Evolutionary conservation across 2,113 vertebrate genomes (phyloP).

Genomic region (Cyanoliseus patagonus): DNA sequence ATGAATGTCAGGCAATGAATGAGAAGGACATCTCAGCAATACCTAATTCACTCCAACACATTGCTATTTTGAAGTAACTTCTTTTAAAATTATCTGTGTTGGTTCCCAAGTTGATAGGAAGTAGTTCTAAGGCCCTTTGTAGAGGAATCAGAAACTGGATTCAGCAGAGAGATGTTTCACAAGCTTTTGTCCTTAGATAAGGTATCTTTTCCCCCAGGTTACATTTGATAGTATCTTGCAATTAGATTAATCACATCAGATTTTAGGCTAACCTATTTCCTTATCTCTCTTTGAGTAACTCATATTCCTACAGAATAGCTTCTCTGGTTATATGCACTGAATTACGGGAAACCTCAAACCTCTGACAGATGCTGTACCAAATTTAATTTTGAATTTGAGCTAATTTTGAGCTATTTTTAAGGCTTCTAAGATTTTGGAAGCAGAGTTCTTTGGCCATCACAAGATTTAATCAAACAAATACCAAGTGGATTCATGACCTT

Average conservation of each 20-base stretch:
- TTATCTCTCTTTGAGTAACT: background rate
- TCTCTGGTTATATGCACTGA: background rate
- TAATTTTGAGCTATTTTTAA: background rate
- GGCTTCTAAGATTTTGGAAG: background rate
- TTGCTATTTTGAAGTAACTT: background rate
- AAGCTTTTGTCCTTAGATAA: background rate
- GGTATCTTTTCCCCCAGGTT: background rate
- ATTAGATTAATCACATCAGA: background rate
- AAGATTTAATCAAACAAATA: background rate
- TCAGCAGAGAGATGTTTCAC: background rate
- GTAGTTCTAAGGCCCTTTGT: background rate
- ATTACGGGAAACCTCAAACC: background rate
- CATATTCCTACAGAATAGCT: background rate
- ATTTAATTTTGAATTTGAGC: background rate
- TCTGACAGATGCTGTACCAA: background rate
- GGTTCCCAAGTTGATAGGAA: background rate
- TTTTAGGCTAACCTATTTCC: background rate
- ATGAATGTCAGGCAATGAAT: background rate
- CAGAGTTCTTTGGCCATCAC: background rate
- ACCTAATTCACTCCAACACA: background rate
- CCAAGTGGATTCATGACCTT: background rate
- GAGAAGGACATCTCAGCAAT: background rate
- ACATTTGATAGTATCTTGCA: background rate
- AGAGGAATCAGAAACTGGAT: background rate
- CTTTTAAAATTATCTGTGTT: accelerated